Percentiles rank a stretch among this genome's conserved stretches.
Evolutionary conservation across 2,797 vertebrate genomes (phyloP).

Genomic region (Smutsia temminckii): DNA sequence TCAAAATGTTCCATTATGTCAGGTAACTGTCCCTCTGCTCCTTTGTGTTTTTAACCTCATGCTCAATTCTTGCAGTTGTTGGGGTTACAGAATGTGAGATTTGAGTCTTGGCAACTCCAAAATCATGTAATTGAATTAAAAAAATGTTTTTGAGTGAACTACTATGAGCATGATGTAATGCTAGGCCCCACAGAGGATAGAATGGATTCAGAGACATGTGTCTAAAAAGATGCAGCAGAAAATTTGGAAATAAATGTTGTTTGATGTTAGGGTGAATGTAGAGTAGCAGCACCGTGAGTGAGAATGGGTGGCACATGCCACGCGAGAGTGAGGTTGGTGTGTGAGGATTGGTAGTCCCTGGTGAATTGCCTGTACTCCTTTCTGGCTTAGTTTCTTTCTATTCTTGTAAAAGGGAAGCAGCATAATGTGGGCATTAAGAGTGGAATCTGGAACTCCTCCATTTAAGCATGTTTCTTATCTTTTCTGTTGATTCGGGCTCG

Average conservation of each 20-base stretch:
- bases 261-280: background rate
- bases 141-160: background rate
- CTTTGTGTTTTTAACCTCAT: background rate
- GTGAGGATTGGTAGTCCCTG: background rate
- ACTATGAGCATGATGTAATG: background rate
- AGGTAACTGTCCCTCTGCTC: background rate
- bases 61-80: background rate
- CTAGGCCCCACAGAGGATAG: background rate
- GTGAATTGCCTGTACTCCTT: background rate
- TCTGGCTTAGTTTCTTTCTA: background rate
- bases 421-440: background rate
- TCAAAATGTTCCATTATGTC: conserved; percentile 10
- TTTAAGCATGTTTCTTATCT: background rate
- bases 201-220: background rate
- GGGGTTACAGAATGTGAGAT: background rate
- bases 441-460: background rate
- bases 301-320: background rate
- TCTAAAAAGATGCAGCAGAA: background rate
- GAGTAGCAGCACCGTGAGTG: background rate
- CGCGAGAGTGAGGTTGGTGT: background rate
- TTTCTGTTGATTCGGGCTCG: background rate
- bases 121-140: conserved; percentile 5
- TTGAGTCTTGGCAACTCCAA: background rate
- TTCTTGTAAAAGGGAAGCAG: background rate
- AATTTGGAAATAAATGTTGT: background rate